These are phyloP conservation scores for Netelia melanura DNA, from an alignment of 2,888 invertebrate species.

Conservation along the genomic window DNA sequence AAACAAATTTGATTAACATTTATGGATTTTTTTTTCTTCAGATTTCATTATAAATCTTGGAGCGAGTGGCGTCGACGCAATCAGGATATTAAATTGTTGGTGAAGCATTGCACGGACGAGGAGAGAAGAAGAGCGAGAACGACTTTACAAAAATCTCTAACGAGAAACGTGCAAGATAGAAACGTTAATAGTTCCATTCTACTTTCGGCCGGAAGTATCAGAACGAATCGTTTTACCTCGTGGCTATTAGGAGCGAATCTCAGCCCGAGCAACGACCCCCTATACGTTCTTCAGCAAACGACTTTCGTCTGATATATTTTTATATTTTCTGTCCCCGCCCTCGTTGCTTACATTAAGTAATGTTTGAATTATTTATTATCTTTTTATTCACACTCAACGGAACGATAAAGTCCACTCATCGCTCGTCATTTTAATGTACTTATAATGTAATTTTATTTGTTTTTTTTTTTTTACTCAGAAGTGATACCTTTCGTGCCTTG, in stretches of 20 bases:
- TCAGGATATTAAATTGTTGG: slow-evolving; percentile 77
- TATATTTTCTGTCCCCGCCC: slow-evolving; percentile 7
- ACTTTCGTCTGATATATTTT: slow-evolving; percentile 67
- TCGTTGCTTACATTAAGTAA: slow-evolving; percentile 60
- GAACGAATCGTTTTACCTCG: slow-evolving; percentile 56
- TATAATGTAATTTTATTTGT: not conserved
- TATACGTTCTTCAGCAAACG: slow-evolving; percentile 71
- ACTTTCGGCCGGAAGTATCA: not conserved
- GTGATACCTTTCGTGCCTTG: not conserved
- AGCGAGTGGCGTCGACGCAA: slow-evolving; percentile 78
- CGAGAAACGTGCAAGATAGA: slow-evolving; percentile 43
- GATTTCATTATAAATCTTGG: slow-evolving; percentile 81
- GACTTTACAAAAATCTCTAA: slow-evolving; percentile 27
- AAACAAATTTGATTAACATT: slow-evolving; percentile 40
- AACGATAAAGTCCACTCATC: not conserved
- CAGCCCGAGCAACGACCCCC: slow-evolving; percentile 62
- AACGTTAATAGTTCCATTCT: slow-evolving; percentile 50
- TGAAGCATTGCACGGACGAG: slow-evolving; percentile 69
- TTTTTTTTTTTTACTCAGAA: not conserved
- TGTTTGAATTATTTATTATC: slow-evolving; percentile 23
- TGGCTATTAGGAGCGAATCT: slow-evolving; percentile 69
- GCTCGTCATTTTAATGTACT: not conserved
- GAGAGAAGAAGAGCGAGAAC: slow-evolving; percentile 27
- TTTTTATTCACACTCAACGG: not conserved
- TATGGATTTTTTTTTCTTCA: slow-evolving; percentile 60